Conservation (phyloP, 64 coral and sea anemone genomes). For the Pachyseris speciosa region DNA sequence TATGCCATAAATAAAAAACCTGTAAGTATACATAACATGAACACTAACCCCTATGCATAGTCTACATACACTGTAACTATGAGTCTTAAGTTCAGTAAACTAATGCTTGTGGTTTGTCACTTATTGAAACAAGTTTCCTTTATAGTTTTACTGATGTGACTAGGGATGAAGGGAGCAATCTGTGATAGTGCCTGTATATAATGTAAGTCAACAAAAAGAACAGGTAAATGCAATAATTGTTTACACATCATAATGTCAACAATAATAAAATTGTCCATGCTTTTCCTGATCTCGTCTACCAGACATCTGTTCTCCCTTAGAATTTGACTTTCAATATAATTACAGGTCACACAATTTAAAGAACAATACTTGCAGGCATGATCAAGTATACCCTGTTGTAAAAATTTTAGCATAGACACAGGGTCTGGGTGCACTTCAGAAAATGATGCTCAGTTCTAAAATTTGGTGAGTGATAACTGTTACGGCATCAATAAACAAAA, state of each 20-base stretch:
- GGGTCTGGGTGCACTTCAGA: not conserved
- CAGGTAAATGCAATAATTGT: conserved; percentile 8
- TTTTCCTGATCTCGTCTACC: not conserved
- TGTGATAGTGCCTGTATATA: conserved; percentile 55
- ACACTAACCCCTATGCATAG: not conserved
- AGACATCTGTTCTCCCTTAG: not conserved
- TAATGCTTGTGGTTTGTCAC: not conserved
- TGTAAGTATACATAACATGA: not conserved
- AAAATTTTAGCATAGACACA: not conserved
- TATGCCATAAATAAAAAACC: not conserved
- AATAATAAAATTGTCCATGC: not conserved
- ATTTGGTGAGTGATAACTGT: conserved; percentile 12
- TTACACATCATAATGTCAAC: not conserved
- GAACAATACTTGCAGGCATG: not conserved
- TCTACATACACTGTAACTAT: not conserved
- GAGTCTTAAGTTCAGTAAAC: not conserved
- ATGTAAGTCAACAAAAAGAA: conserved; percentile 3
- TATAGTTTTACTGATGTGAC: conserved; percentile 56
- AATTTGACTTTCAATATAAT: not conserved
- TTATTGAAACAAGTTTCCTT: not conserved
- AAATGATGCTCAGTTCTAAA: conserved; percentile 8
- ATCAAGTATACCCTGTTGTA: not conserved
- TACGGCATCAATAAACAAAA: not conserved
- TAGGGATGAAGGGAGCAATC: conserved; percentile 49
- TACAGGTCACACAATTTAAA: not conserved